These are phyloP conservation scores for Fratercula arctica DNA, from an alignment of 2,797 vertebrate species.

Conservation along the genomic window DNA sequence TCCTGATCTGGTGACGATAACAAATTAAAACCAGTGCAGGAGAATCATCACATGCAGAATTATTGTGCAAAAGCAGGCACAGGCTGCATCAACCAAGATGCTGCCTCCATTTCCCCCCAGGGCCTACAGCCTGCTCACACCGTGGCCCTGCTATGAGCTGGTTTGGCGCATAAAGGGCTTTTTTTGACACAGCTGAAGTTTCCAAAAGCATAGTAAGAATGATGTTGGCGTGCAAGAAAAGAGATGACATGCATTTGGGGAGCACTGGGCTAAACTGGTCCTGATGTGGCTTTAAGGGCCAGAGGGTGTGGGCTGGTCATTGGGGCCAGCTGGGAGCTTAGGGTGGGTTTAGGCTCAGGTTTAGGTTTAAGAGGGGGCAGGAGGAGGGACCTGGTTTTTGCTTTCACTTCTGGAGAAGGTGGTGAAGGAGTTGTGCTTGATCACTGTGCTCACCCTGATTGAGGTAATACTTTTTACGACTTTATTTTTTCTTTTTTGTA, in stretches of 20 bases:
- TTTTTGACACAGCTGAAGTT: not conserved
- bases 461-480: fast-evolving
- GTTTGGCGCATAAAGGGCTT: not conserved
- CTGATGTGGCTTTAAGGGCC: not conserved
- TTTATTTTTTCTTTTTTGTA: not conserved
- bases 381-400: fast-evolving
- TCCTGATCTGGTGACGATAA: fast-evolving
- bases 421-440: fast-evolving
- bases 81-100: not conserved
- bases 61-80: not conserved
- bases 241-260: fast-evolving
- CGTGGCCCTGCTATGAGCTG: fast-evolving
- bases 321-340: not conserved
- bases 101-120: not conserved
- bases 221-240: fast-evolving
- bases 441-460: fast-evolving
- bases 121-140: fast-evolving
- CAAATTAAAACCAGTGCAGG: not conserved
- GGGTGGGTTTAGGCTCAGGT: not conserved
- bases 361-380: not conserved
- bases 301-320: too few relatives aligned
- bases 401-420: not conserved
- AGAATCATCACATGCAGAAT: not conserved
- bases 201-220: not conserved
- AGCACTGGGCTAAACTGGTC: fast-evolving